phyloP scores from a whole-genome alignment of 35 echinoderm and acorn worm species.

The Apostichopus japonicus region DNA sequence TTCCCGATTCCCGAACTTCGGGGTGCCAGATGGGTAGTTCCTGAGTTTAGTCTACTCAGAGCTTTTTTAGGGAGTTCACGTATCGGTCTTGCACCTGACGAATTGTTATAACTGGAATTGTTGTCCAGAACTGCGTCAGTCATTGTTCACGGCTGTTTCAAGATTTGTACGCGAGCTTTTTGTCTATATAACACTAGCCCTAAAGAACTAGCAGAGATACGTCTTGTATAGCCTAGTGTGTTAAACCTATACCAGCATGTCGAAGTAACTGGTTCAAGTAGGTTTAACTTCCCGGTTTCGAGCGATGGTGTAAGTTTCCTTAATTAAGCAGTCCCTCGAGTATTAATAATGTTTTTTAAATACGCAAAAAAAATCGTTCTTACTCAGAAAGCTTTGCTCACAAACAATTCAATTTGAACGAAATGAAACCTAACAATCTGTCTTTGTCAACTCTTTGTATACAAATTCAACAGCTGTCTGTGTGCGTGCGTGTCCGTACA shows the following conservation, averaged over 20 bases:
- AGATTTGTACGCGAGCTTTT: not conserved
- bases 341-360: not conserved
- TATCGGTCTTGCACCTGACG: not conserved
- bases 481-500: not conserved
- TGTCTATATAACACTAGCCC: constrained; percentile 11
- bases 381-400: no score
- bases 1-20: constrained; percentile 41
- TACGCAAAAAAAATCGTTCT: not conserved
- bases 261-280: not conserved
- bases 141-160: constrained; percentile 22
- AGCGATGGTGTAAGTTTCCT: constrained; percentile 5
- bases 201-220: not conserved
- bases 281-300: not conserved
- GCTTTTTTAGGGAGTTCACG: constrained; percentile 14
- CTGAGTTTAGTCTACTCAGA: constrained; percentile 13
- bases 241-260: constrained; percentile 4
- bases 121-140: constrained; percentile 54
- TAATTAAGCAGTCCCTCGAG: not conserved
- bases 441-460: not conserved
- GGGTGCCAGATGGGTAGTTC: not conserved
- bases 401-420: no score
- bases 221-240: not conserved
- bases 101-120: constrained; percentile 40
- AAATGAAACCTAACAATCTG: no score
- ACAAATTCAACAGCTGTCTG: constrained; percentile 8